Conservation (phyloP, 2,888 invertebrate genomes). For the Ceriagrion tenellum region DNA sequence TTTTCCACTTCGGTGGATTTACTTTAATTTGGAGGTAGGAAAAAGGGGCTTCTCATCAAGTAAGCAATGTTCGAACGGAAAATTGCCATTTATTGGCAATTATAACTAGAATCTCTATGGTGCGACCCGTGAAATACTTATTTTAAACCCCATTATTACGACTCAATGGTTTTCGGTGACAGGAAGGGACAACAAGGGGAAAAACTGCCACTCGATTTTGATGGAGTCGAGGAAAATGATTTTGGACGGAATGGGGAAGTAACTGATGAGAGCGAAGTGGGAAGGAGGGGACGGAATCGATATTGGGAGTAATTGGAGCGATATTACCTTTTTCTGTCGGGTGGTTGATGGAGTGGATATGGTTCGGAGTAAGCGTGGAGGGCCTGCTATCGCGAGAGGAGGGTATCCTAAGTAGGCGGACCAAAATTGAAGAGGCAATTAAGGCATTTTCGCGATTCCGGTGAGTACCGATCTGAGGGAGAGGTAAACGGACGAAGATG, state of each 20-base stretch:
- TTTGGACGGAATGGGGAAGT: neutral
- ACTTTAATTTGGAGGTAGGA: too few species aligned
- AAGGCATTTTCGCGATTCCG: constrained; percentile 15
- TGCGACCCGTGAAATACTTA: neutral
- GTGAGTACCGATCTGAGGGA: neutral
- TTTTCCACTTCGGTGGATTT: too few species aligned
- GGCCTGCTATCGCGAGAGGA: neutral
- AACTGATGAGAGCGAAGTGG: neutral
- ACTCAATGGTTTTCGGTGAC: neutral
- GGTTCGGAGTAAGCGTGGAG: neutral
- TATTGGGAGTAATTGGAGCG: neutral
- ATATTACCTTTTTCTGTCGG: neutral
- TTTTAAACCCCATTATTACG: neutral
- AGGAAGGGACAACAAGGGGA: neutral
- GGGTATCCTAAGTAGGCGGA: neutral
- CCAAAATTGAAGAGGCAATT: neutral
- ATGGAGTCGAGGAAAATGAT: neutral
- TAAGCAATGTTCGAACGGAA: too few species aligned
- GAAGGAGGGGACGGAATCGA: neutral
- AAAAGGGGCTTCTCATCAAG: too few species aligned
- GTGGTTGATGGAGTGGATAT: neutral
- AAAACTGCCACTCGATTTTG: neutral
- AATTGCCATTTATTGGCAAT: neutral
- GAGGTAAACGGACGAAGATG: neutral
- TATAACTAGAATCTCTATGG: neutral